These are phyloP conservation scores for Xylocopa sonorina DNA, from an alignment of 1,140 invertebrate species.

Conservation along the genomic window DNA sequence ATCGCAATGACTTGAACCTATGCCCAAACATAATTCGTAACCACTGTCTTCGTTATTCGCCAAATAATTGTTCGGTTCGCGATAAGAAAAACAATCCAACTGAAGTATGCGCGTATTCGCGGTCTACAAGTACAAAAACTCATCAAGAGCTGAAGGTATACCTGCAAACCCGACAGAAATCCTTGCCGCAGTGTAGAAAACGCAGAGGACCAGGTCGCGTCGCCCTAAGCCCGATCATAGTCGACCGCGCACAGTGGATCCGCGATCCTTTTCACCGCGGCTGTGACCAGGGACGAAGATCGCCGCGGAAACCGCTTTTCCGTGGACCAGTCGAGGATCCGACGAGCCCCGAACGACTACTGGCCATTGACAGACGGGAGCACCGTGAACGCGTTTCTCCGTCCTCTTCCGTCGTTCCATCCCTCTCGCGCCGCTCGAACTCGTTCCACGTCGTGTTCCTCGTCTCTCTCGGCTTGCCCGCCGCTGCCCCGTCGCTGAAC, in stretches of 20 bases:
- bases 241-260: conserved; percentile 7
- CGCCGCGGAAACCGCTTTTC: conserved; percentile 44
- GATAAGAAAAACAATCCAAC: too few species aligned
- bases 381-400: conserved; percentile 34
- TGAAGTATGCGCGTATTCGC: too few species aligned
- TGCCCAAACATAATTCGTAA: too few species aligned
- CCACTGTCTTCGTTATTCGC: too few species aligned
- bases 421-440: conserved; percentile 28
- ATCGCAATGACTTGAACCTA: too few species aligned
- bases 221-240: conserved; percentile 71
- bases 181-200: conserved; percentile 73
- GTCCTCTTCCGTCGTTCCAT: conserved; percentile 48
- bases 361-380: conserved; percentile 64
- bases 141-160: conserved; percentile 50
- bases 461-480: conserved; percentile 44
- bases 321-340: conserved; percentile 29
- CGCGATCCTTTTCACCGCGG: neutral
- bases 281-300: conserved; percentile 19
- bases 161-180: conserved; percentile 76
- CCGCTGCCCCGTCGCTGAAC: conserved; percentile 59
- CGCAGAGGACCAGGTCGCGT: conserved; percentile 62
- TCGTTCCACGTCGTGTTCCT: conserved; percentile 34
- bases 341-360: conserved; percentile 55
- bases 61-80: too few species aligned
- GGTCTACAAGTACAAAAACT: too few species aligned